Evolutionary conservation across 2,797 vertebrate genomes (phyloP).

Genomic region (Psittacula derbiana): DNA sequence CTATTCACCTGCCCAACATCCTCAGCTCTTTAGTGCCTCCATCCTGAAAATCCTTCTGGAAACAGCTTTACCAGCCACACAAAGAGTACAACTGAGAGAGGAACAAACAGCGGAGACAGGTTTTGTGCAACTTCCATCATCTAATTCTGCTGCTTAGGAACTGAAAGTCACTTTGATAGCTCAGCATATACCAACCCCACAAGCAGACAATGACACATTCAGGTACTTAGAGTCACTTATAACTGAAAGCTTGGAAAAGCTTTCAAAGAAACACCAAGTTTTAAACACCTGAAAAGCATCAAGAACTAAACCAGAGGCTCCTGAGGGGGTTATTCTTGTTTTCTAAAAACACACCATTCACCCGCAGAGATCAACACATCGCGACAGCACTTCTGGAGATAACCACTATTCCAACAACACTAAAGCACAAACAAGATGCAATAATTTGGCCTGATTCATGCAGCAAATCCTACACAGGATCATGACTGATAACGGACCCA

Average conservation of each 20-base stretch:
- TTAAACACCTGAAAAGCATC: neutral
- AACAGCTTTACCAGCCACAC: neutral
- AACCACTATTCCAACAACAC: neutral
- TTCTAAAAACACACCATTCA: neutral
- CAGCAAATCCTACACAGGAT: conserved; percentile 4
- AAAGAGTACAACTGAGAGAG: neutral
- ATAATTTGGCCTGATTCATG: neutral
- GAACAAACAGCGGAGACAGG: neutral
- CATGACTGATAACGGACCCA: neutral
- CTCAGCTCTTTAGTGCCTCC: neutral
- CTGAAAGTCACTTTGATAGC: neutral
- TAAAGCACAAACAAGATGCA: neutral
- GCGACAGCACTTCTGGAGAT: neutral
- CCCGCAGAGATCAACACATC: neutral
- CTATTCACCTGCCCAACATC: neutral
- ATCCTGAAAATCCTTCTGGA: neutral
- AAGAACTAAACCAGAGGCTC: neutral
- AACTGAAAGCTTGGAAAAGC: neutral
- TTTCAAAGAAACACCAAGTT: neutral
- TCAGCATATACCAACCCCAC: neutral
- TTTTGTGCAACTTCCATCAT: neutral
- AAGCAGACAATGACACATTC: neutral
- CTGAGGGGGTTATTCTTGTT: neutral
- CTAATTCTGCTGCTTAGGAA: neutral
- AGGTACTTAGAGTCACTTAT: neutral